Evolutionary conservation across 2,888 invertebrate species (phyloP).

Genomic region (Hirtodrosophila cameraria): DNA sequence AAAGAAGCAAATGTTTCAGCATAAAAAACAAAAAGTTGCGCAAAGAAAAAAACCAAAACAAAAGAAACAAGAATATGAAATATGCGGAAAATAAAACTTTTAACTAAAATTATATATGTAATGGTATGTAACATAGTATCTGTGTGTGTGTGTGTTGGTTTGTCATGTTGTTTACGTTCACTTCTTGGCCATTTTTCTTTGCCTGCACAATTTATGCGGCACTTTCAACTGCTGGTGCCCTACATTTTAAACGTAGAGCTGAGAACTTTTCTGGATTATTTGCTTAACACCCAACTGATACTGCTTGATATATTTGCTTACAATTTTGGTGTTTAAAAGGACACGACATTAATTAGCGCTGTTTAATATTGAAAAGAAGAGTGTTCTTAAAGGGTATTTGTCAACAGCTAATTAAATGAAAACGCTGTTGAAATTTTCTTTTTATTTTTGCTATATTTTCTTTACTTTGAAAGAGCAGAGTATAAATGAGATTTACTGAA

Average conservation of each 20-base stretch:
- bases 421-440: no score
- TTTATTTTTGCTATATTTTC: no score
- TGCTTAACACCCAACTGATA: neutral
- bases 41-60: slow-evolving; percentile 41
- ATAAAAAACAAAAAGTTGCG: slow-evolving; percentile 56
- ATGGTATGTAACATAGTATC: slow-evolving; percentile 39
- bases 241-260: slow-evolving; percentile 23
- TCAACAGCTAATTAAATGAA: no score
- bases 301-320: neutral
- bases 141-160: slow-evolving; percentile 42
- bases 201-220: slow-evolving; percentile 49
- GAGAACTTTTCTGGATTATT: neutral
- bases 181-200: slow-evolving; percentile 66
- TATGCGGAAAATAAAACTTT: slow-evolving; percentile 79
- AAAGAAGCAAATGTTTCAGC: slow-evolving; percentile 71
- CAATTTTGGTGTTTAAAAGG: neutral
- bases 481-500: no score
- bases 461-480: no score
- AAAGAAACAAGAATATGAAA: slow-evolving; percentile 69
- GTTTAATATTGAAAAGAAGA: neutral
- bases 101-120: slow-evolving; percentile 80
- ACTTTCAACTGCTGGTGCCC: slow-evolving; percentile 47
- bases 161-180: slow-evolving; percentile 74
- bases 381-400: neutral
- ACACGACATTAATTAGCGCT: no score